Conservation (phyloP, 1,140 invertebrate species). For the Dolichoris vasculosae region DNA sequence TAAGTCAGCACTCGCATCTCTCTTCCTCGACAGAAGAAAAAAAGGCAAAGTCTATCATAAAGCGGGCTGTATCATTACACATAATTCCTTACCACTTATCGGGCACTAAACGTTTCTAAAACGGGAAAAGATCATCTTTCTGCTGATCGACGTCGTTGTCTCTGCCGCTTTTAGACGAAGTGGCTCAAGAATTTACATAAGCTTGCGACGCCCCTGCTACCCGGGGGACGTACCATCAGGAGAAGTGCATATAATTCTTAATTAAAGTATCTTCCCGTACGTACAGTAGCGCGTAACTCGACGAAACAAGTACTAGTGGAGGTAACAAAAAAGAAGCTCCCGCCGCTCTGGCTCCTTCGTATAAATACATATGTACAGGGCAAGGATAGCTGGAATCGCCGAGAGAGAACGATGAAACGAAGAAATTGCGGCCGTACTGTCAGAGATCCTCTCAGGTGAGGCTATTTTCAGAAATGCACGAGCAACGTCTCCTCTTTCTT, state of each 20-base stretch:
- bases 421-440: background rate
- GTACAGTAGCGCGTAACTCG: slow-evolving; percentile 10
- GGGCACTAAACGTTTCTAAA: slow-evolving; percentile 45
- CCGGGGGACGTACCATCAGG: background rate
- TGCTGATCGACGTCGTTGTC: background rate
- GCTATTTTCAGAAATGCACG: slow-evolving; percentile 44
- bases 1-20: background rate
- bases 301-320: background rate
- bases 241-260: slow-evolving; percentile 34
- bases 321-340: background rate
- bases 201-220: slow-evolving; percentile 4
- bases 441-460: slow-evolving; percentile 7
- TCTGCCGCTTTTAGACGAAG: background rate
- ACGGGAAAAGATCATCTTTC: slow-evolving; percentile 37
- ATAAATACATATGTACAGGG: slow-evolving; percentile 1
- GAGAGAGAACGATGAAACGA: slow-evolving; percentile 15
- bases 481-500: slow-evolving; percentile 54
- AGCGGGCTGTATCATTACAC: slow-evolving; percentile 25
- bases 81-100: slow-evolving; percentile 41
- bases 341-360: background rate
- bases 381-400: slow-evolving; percentile 43
- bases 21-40: background rate
- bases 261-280: slow-evolving; percentile 31
- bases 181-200: slow-evolving; percentile 23
- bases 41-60: background rate